A percentile compares a stretch with the other conserved stretches of the same genome.
Evolutionary conservation across 2,888 invertebrate genomes (phyloP).

Genomic region (Drosophila imparisetae): DNA sequence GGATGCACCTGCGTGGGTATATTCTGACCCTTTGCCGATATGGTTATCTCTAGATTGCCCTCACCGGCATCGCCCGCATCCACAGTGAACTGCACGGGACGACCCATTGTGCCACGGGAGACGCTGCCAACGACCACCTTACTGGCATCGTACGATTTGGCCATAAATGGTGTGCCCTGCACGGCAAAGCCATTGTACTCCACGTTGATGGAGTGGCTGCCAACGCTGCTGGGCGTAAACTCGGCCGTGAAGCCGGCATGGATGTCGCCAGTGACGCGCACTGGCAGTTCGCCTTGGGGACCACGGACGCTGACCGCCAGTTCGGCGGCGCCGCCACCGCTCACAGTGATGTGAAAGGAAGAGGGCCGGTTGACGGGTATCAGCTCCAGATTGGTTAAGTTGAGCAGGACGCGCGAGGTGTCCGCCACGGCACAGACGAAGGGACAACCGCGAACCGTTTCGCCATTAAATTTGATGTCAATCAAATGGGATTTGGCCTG

Average conservation of each 20-base stretch:
- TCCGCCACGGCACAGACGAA: conserved; percentile 94
- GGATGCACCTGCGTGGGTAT: conserved; percentile 98
- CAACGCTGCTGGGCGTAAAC: conserved; percentile 96
- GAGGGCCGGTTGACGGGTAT: conserved; percentile 93
- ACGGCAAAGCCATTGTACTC: conserved; percentile 96
- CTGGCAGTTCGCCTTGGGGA: conserved; percentile 94
- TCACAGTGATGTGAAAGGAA: conserved; percentile 91
- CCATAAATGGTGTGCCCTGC: conserved; percentile 94
- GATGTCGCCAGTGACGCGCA: conserved; percentile 94
- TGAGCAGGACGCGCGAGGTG: conserved; percentile 90
- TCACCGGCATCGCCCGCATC: conserved; percentile 98
- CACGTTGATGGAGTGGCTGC: conserved; percentile 95
- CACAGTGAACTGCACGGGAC: conserved; percentile 96
- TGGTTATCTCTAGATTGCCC: conserved; percentile 98
- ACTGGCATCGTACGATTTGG: conserved; percentile 97
- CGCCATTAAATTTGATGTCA: conserved; percentile 98
- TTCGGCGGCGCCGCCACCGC: conserved; percentile 90
- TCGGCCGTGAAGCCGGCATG: conserved; percentile 95
- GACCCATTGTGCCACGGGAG: conserved; percentile 93
- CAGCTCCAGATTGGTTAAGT: conserved; percentile 91
- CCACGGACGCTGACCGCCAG: conserved; percentile 95
- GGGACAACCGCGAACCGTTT: conserved; percentile 95
- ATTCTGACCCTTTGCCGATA: conserved; percentile 95
- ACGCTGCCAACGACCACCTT: conserved; percentile 93
- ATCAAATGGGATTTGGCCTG: conserved; percentile 95